phyloP scores from a whole-genome alignment of 1,140 invertebrate genomes.

The Mactra quadrangularis region DNA sequence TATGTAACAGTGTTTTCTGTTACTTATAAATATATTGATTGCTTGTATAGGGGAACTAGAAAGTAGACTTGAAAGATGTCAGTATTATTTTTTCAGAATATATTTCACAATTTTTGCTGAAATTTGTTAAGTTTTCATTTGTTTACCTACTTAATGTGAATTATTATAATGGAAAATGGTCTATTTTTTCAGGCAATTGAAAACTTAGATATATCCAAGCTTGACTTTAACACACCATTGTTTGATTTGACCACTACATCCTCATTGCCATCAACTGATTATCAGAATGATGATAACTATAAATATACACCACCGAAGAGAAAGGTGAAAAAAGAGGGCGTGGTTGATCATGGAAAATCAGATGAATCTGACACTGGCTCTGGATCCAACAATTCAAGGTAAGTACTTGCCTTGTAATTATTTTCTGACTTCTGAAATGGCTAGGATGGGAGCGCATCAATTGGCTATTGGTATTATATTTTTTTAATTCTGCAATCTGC shows the following conservation, averaged over 20 bases:
- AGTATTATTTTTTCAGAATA: too few species aligned
- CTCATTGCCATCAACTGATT: conserved; percentile 51
- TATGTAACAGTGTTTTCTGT: too few species aligned
- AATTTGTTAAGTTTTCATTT: too few species aligned
- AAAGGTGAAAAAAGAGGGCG: conserved; percentile 42
- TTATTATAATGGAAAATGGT: neutral
- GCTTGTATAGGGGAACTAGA: too few species aligned
- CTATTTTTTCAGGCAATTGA: conserved; percentile 30
- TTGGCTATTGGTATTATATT: neutral
- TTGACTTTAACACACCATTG: conserved; percentile 61
- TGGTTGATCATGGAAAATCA: conserved; percentile 36
- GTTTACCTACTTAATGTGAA: too few species aligned
- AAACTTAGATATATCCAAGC: conserved; percentile 49
- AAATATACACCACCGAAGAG: conserved; percentile 45
- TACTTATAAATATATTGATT: too few species aligned
- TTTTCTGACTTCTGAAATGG: neutral
- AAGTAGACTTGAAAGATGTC: too few species aligned
- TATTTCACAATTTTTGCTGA: too few species aligned
- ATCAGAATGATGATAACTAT: conserved; percentile 58
- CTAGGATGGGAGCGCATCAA: neutral
- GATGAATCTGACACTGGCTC: conserved; percentile 51
- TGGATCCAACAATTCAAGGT: conserved; percentile 57
- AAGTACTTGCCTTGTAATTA: neutral
- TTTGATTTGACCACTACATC: conserved; percentile 58
- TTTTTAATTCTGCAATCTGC: neutral